phyloP scores from a whole-genome alignment of 1,140 invertebrate species.

The Brachionus plicatilis region DNA sequence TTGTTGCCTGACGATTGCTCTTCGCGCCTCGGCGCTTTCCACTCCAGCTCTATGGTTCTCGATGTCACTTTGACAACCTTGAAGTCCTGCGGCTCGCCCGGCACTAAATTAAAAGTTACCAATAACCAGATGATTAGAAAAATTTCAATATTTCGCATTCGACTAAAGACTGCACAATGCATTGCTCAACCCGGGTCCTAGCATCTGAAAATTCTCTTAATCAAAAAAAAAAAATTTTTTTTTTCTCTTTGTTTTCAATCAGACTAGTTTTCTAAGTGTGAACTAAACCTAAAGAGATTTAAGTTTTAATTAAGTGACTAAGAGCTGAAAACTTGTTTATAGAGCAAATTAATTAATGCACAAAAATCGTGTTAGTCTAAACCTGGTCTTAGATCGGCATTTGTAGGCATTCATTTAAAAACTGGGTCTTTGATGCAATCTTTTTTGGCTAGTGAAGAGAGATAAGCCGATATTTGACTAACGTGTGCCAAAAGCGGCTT shows the following conservation, averaged over 20 bases:
- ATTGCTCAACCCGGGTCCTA: neutral
- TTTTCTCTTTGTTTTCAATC: neutral
- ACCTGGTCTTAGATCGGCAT: neutral
- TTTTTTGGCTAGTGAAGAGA: neutral
- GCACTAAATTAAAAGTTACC: constrained; percentile 13
- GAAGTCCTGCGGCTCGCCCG: constrained; percentile 12
- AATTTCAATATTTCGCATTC: neutral
- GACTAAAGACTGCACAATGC: neutral
- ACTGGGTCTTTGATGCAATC: neutral
- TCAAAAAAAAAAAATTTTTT: neutral
- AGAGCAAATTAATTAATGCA: neutral
- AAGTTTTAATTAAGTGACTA: constrained; percentile 1
- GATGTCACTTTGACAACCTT: constrained; percentile 2
- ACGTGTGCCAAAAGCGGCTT: neutral
- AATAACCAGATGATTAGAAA: neutral
- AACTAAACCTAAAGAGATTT: neutral
- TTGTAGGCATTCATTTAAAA: constrained; percentile 1
- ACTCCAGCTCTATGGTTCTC: constrained; percentile 10
- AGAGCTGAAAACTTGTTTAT: neutral
- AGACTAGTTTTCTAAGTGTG: neutral
- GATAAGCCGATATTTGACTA: neutral
- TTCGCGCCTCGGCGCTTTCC: neutral
- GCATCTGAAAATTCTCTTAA: neutral
- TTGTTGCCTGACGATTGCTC: neutral
- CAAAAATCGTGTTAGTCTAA: neutral